A percentile compares a stretch with the other conserved stretches of the same genome.
These are phyloP conservation scores for Chalcis sispes DNA, from an alignment of 2,888 invertebrate species.

Conservation along the genomic window DNA sequence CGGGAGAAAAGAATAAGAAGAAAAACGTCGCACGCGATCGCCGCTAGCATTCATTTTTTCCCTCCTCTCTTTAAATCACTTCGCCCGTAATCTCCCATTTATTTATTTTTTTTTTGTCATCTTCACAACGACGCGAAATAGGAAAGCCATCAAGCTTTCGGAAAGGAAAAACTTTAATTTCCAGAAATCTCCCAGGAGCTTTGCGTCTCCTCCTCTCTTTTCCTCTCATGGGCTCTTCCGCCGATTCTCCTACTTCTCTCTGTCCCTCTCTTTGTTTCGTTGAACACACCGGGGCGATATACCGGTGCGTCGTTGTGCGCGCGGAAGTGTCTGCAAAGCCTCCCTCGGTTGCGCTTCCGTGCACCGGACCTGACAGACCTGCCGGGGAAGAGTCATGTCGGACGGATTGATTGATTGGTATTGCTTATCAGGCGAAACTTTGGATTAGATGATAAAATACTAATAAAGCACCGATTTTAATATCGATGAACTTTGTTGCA, in stretches of 20 bases:
- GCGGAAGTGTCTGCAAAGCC: constrained; percentile 7
- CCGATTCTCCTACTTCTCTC: constrained; percentile 7
- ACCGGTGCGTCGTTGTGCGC: not conserved
- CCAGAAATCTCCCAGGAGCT: constrained; percentile 48
- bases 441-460: constrained; percentile 23
- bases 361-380: constrained; percentile 32
- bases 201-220: constrained; percentile 21
- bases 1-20: too few relatives aligned
- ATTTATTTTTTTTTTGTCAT: constrained; percentile 25
- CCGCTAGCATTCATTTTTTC: too few relatives aligned
- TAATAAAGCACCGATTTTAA: not conserved
- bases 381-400: not conserved
- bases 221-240: constrained; percentile 23
- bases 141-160: constrained; percentile 33
- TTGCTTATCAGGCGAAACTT: not conserved
- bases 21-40: not conserved
- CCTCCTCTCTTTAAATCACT: constrained; percentile 15
- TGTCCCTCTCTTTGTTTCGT: constrained; percentile 19
- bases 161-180: constrained; percentile 49
- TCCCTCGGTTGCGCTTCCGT: constrained; percentile 40
- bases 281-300: constrained; percentile 4
- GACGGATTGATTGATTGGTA: constrained; percentile 41
- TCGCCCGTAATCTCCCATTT: too few relatives aligned
- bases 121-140: constrained; percentile 21
- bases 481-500: not conserved